Percentiles rank a stretch among this genome's conserved stretches.
Evolutionary conservation across 1,140 invertebrate genomes (phyloP).

Genomic region (Hylaeus anthracinus): DNA sequence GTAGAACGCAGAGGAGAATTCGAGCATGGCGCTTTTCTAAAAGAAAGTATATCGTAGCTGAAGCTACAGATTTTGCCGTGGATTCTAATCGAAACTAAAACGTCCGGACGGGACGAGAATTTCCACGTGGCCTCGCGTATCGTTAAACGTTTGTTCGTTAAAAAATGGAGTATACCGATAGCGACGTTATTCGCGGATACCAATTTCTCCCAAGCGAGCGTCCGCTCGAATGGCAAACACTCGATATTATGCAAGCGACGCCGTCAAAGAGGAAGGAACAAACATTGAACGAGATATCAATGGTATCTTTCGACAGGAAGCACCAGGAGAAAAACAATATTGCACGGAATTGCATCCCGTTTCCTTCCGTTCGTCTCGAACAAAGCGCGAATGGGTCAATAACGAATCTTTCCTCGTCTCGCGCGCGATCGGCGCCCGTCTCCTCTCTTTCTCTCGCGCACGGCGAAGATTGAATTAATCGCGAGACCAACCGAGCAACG

Average conservation of each 20-base stretch:
- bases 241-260: neutral
- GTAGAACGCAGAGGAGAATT: neutral
- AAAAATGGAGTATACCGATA: neutral
- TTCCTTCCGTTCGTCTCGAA: neutral
- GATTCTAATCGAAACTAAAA: too few relatives aligned
- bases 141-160: too few relatives aligned
- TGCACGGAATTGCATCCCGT: too few relatives aligned
- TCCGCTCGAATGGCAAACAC: too few relatives aligned
- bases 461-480: constrained; percentile 8
- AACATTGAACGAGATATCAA: neutral
- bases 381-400: neutral
- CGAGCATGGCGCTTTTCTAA: too few relatives aligned
- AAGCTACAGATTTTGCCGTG: too few relatives aligned
- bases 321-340: neutral
- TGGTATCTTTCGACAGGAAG: neutral
- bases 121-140: too few relatives aligned
- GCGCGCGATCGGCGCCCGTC: neutral
- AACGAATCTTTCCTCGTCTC: neutral
- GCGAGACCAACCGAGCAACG: neutral
- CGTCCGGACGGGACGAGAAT: too few relatives aligned
- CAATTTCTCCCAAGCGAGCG: neutral
- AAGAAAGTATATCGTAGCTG: too few relatives aligned
- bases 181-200: neutral
- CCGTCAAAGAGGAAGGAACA: neutral
- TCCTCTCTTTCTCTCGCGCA: neutral